phyloP scores from a whole-genome alignment of 2,888 invertebrate genomes.

The Zygothrica quintamaculata region DNA sequence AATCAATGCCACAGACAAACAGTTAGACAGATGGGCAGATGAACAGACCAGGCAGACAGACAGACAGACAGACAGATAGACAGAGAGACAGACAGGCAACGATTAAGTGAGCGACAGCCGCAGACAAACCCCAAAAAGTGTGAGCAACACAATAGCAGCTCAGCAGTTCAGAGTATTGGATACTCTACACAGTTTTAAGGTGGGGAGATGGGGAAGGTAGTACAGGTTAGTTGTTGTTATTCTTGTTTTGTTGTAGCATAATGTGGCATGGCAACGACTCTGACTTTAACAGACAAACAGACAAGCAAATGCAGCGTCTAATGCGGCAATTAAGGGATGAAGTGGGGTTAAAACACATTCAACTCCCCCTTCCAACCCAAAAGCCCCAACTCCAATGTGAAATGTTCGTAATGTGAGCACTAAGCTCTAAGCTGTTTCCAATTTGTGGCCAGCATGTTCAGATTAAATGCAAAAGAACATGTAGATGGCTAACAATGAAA shows the following conservation, averaged over 20 bases:
- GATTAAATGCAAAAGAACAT: slow-evolving; percentile 13
- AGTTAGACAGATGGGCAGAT: not conserved
- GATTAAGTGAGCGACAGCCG: slow-evolving; percentile 72
- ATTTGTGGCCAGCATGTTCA: slow-evolving; percentile 38
- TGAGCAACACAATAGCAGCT: slow-evolving; percentile 40
- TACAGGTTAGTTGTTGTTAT: slow-evolving; percentile 30
- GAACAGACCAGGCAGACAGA: slow-evolving; percentile 8
- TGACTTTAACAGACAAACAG: slow-evolving; percentile 42
- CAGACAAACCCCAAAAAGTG: slow-evolving; percentile 48
- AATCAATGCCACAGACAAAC: slow-evolving; percentile 65
- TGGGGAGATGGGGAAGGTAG: slow-evolving; percentile 1
- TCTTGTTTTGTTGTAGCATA: no score
- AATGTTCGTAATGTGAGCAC: slow-evolving; percentile 30
- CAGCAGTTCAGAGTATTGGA: slow-evolving; percentile 26
- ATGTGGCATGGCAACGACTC: slow-evolving; percentile 50
- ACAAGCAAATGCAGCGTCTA: slow-evolving; percentile 55
- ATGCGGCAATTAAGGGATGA: slow-evolving; percentile 63
- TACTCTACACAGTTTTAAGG: not conserved
- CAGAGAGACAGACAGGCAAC: slow-evolving; percentile 29
- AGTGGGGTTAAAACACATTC: slow-evolving; percentile 9
- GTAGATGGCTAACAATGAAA: slow-evolving; percentile 14
- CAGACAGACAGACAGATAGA: not conserved
- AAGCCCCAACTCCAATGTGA: slow-evolving; percentile 1
- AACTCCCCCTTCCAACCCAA: not conserved
- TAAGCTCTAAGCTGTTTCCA: slow-evolving; percentile 40